Evolutionary conservation across 2,797 vertebrate genomes (phyloP), one percentile per base, ranked within the genome.

Genomic region (Cygnus olor): DNA sequence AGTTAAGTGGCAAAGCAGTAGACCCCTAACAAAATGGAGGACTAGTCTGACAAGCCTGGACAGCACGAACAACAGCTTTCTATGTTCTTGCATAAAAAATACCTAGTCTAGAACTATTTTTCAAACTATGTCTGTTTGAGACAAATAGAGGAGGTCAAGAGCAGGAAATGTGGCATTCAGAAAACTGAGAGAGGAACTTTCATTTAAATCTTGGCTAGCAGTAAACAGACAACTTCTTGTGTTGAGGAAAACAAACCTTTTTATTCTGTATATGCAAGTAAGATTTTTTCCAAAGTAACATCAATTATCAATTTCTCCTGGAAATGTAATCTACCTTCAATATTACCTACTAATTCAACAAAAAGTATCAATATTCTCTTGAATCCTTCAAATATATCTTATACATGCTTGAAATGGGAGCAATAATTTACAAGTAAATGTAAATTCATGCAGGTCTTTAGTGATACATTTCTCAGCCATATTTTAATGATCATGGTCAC

Each of bases 21-120:
- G 12, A n/a, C 6, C 32, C 12, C 30, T 54, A 40, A 40, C 5
- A 28, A 64, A 49, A 7, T 36, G 17, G 93, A 10, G 14, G 15
- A 28, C 20, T 13, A 54, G 15, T 20, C 44, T 1, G 0, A 30
- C 7, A 47, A 51, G 9, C 17, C n/a, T 34, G 19, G 27, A 44
- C 24, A 81, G 30, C 34, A 42, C 13, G 24, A 71, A 34, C 8
- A 0, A 0, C 14, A 44, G 11, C 54, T 27, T 61, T 79, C 47
- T 36, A 66, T 9, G 19, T 54, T 38, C 19, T 54, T 25, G 32
- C 3, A 14, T 20, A 53, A 78, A 36, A 61, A 60, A 74, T 40
- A 70, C 6, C 7, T 20, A 42, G 51, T 18, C 19, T 30, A 65
- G n/a, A 74, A 70, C 30, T 56, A 36, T 16, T 14, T 25, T n/a